phyloP scores from a whole-genome alignment of 2,888 invertebrate species.

The Limnephilus auricula region DNA sequence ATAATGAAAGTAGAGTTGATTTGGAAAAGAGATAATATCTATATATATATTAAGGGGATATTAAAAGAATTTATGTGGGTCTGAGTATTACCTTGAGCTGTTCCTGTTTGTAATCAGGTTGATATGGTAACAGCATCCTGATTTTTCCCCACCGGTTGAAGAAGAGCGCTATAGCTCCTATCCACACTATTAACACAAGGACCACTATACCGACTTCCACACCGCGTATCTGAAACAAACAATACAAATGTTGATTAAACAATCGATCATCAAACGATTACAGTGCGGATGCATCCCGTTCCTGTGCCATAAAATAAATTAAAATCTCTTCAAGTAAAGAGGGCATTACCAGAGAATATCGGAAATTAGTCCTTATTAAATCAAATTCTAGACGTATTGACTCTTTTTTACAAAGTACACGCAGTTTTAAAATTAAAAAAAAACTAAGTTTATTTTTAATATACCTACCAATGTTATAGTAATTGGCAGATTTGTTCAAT shows the following conservation, averaged over 20 bases:
- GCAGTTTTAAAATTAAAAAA: no score
- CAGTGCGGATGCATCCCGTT: no score
- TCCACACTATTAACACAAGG: conserved; percentile 89
- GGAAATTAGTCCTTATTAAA: no score
- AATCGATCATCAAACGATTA: no score
- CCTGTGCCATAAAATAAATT: neutral
- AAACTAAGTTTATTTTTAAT: no score
- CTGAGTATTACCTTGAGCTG: conserved; percentile 82
- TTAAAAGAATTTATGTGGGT: neutral
- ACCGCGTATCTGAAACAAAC: conserved; percentile 83
- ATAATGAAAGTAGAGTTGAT: neutral
- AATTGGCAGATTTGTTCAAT: no score
- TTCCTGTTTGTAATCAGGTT: conserved; percentile 93
- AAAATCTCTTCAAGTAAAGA: no score
- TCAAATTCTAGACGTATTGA: no score
- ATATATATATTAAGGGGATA: neutral
- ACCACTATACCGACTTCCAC: conserved; percentile 94
- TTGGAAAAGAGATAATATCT: neutral
- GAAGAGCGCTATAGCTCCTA: conserved; percentile 90
- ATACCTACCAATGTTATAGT: no score
- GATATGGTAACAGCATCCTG: conserved; percentile 93
- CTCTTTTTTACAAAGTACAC: no score
- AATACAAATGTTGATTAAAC: conserved; percentile 4
- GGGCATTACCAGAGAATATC: no score
- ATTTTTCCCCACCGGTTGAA: conserved; percentile 95